Evolutionary conservation across 2,113 vertebrate species (phyloP).

Genomic region (Saccopteryx leptura): DNA sequence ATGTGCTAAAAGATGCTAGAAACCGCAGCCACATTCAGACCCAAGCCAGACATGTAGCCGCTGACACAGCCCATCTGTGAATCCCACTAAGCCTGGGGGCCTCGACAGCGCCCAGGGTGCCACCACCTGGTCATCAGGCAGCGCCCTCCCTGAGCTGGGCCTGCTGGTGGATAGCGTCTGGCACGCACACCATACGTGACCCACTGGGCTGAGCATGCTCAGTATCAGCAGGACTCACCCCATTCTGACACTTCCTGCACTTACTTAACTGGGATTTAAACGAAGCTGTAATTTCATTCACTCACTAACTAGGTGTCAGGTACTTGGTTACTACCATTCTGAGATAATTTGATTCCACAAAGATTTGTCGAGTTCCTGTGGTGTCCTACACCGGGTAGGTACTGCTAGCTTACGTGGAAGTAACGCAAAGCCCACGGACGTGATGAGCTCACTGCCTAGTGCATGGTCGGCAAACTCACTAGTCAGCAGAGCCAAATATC

Average conservation of each 20-base stretch:
- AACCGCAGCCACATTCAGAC: neutral
- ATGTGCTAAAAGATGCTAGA: neutral
- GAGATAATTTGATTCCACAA: neutral
- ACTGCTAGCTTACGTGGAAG: neutral
- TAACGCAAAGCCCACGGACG: neutral
- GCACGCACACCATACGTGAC: rapidly evolving
- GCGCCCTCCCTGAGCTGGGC: rapidly evolving
- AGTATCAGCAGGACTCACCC: rapidly evolving
- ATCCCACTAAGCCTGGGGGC: no score
- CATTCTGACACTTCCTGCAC: neutral
- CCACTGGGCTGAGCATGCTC: rapidly evolving
- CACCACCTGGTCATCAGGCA: neutral
- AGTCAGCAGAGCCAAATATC: no score
- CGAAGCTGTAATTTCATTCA: neutral
- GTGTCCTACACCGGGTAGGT: neutral
- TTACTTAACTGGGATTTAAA: neutral
- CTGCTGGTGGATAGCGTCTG: rapidly evolving
- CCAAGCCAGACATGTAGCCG: neutral
- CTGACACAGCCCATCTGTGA: neutral
- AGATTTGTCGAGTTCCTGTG: neutral
- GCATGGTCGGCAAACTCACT: neutral
- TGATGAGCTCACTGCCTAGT: neutral
- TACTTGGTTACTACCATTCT: neutral
- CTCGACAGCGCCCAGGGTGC: no score
- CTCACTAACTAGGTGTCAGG: neutral